These are phyloP conservation scores for Chaetorhynchus papuensis DNA, from an alignment of 2,113 vertebrate species.

Conservation along the genomic window DNA sequence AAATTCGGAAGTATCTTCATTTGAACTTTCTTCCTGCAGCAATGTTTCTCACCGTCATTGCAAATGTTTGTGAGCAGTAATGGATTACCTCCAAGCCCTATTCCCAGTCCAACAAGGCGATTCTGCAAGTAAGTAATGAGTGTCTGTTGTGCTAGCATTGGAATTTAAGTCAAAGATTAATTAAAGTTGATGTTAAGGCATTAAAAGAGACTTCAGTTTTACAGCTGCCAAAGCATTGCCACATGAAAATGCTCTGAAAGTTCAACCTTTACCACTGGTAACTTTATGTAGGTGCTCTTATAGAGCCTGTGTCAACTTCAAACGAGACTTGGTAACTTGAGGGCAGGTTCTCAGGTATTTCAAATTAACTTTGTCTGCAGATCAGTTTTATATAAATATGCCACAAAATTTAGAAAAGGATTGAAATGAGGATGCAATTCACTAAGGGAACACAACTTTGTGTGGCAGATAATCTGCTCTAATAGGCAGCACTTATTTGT, in stretches of 20 bases:
- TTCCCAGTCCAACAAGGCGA: constrained; percentile 87
- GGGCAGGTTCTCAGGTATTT: background rate
- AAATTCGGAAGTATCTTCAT: background rate
- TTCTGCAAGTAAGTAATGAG: constrained; percentile 77
- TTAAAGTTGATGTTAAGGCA: background rate
- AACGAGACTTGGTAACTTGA: background rate
- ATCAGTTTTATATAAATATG: background rate
- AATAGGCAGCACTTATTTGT: background rate
- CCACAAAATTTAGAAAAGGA: background rate
- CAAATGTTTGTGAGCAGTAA: constrained; percentile 96
- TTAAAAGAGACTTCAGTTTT: background rate
- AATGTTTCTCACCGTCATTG: constrained; percentile 93
- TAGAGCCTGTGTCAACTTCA: background rate
- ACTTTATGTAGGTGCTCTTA: background rate
- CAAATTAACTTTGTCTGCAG: background rate
- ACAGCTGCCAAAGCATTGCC: background rate
- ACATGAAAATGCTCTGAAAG: background rate
- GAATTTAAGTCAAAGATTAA: background rate
- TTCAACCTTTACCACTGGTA: background rate
- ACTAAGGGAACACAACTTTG: fast-evolving
- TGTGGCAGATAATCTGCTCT: background rate
- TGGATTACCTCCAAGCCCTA: constrained; percentile 86
- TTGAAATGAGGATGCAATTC: background rate
- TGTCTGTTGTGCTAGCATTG: background rate
- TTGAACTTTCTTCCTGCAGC: constrained; percentile 66